Evolutionary conservation across 2,113 vertebrate species (phyloP).

Genomic region (Platysternon megacephalum): DNA sequence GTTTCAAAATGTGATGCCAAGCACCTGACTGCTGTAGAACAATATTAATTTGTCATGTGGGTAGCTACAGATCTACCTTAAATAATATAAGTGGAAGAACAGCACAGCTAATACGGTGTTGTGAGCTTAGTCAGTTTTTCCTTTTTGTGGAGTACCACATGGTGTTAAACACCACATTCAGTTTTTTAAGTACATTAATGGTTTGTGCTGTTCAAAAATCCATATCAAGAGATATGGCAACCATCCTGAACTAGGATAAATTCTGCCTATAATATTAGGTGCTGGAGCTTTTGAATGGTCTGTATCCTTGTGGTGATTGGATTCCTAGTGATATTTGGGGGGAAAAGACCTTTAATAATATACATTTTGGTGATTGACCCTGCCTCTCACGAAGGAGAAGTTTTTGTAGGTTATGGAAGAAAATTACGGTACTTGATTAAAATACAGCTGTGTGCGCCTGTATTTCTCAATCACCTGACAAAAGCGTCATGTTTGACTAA

Average conservation of each 20-base stretch:
- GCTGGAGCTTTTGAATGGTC: neutral
- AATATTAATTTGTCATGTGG: slow-evolving; percentile 88
- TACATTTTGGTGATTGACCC: slow-evolving; percentile 3
- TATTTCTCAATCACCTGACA: neutral
- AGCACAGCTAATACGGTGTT: slow-evolving; percentile 51
- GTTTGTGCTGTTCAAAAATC: slow-evolving; percentile 33
- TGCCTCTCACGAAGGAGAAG: neutral
- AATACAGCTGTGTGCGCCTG: neutral
- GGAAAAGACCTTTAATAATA: neutral
- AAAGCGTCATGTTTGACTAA: neutral
- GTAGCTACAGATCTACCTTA: slow-evolving; percentile 84
- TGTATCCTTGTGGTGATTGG: neutral
- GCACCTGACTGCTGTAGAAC: slow-evolving; percentile 86
- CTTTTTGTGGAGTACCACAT: neutral
- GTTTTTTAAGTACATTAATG: slow-evolving; percentile 37
- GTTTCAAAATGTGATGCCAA: slow-evolving; percentile 85
- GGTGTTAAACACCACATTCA: slow-evolving; percentile 21
- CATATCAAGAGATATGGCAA: neutral
- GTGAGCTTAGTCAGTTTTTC: slow-evolving; percentile 36
- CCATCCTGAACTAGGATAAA: neutral
- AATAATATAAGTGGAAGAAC: slow-evolving; percentile 65
- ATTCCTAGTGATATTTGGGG: neutral
- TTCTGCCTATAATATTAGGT: neutral
- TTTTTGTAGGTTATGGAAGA: slow-evolving; percentile 13
- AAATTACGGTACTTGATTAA: neutral